Evolutionary conservation across 1,140 invertebrate species (phyloP).

Genomic region (Manduca sexta): DNA sequence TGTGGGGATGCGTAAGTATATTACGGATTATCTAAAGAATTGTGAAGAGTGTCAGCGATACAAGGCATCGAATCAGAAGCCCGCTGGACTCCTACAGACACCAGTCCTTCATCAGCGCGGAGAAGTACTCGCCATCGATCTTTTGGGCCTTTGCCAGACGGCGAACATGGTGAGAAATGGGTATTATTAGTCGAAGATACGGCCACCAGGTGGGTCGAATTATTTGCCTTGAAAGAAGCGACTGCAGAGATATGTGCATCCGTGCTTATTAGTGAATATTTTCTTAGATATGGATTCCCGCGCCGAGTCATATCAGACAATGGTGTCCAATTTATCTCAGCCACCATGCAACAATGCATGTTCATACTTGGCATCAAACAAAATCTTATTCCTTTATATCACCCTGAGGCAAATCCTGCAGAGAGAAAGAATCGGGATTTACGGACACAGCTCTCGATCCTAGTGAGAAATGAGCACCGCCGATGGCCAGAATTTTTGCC

Average conservation of each 20-base stretch:
- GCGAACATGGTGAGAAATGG: constrained; percentile 6
- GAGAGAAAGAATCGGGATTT: no score
- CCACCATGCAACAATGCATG: constrained; percentile 1
- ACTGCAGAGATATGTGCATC: constrained; percentile 11
- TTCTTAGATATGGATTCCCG: neutral
- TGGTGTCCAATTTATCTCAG: neutral
- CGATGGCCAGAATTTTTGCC: no score
- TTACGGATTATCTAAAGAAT: no score
- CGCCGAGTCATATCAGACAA: neutral
- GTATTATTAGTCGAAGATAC: constrained; percentile 23
- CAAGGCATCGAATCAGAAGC: constrained; percentile 16
- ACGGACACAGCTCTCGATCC: no score
- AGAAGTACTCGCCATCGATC: constrained; percentile 23
- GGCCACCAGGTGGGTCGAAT: no score
- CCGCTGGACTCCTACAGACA: constrained; percentile 20
- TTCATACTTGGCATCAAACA: neutral
- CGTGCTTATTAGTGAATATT: neutral
- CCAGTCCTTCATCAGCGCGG: constrained; percentile 16
- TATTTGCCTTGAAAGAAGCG: constrained; percentile 21
- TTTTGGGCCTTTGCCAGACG: constrained; percentile 13
- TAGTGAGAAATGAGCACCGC: no score
- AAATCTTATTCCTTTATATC: no score
- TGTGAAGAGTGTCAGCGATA: no score
- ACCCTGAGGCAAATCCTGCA: no score
- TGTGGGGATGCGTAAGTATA: no score